Base-by-base conservation (phyloP, 2,888 invertebrate species). In the Quadriops clusia region DNA sequence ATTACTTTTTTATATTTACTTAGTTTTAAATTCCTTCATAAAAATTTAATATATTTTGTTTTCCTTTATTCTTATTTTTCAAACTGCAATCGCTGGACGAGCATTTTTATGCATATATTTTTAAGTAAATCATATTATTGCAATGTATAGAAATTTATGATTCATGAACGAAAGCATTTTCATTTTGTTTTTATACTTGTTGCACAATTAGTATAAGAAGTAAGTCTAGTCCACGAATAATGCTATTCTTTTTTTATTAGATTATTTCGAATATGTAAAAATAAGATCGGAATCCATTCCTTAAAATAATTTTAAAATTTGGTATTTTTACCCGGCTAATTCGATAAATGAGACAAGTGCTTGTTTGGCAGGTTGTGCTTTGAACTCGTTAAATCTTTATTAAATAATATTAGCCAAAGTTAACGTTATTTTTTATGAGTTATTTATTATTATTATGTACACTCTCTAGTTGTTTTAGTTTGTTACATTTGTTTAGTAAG, bases 331-430 rank as follows among this genome's bases (percentile, higher is more conserved):
- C n/a, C n/a, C n/a, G n/a, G n/a, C n/a, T n/a, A n/a, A n/a, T n/a
- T n/a, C n/a, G n/a, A n/a, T n/a, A n/a, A n/a, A n/a, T n/a, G n/a
- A n/a, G n/a, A n/a, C n/a, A n/a, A n/a, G n/a, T n/a, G n/a, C n/a
- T n/a, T n/a, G n/a, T n/a, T n/a, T n/a, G n/a, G n/a, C n/a, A n/a
- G 28, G 38, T 39, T 39, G 46, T 43, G 43, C 42, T 33, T 26
- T 28, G 44, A 44, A 42, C 46, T 36, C 41, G n/a, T 45, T 43
- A 45, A 44, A 30, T 37, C 39, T 41, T 43, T 35, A 38, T 25
- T 32, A 38, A 35, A 30, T 30, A 31, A 50, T 49, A 50, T 48
- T 58, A 58, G 56, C 59, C 58, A 60, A 60, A 60, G 59, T 60
- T 57, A 55, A 48, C 45, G 43, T 49, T 49, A 45, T 50, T 47